Base-by-base conservation (phyloP, 1,140 invertebrate species). In the Proctacanthus coquilletti region DNA sequence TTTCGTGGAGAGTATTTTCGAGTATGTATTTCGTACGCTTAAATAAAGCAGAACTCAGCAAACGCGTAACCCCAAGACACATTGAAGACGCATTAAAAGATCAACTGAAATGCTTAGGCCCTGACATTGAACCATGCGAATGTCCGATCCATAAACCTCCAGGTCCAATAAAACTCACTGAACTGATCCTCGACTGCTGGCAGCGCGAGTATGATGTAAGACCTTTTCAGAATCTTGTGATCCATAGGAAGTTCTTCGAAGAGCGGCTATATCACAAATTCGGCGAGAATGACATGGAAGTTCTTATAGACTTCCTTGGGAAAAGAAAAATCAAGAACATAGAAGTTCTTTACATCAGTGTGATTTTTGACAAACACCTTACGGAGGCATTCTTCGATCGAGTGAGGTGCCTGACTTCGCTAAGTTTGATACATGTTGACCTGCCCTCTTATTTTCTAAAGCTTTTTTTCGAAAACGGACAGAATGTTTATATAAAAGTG, bases 181-280 rank as follows among this genome's bases (percentile, higher is more conserved):
- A 29, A 1, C 14, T 53, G 6, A 33, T 58, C 33, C 37, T 58
- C 2, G 23, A 45, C 11, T 54, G 47, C 19, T 58, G 55, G 55
- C 55, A 58, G 40, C 44, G 50, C 25, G 55, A 58, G 35, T 58
- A 58, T 33, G 55, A 58, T 34, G 25, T 44, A 21, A 36, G 52
- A n/a, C 55, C 55, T 1, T 58, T 49, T 25, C 17, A 10, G 0
- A 17, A 46, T 25, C 56, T 58, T 30, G 36, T 36, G 34, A 54
- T 58, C 23, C 39, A 45, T 11, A 25, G 36, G 3, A 5, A 54
- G 14, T 41, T 47, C 13, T 58, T 53, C 23, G 47, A 56, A 42
- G 40, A 54, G 13, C 48, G 13, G 15, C 9, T 32, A 15, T 6
- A 6, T 32, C 31, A 15, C 15, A 9, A 8, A 11, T 6, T 14